Percentiles rank a stretch among this genome's conserved stretches.
phyloP scores from a whole-genome alignment of 2,888 invertebrate genomes.

The Drosophila subsilvestris region DNA sequence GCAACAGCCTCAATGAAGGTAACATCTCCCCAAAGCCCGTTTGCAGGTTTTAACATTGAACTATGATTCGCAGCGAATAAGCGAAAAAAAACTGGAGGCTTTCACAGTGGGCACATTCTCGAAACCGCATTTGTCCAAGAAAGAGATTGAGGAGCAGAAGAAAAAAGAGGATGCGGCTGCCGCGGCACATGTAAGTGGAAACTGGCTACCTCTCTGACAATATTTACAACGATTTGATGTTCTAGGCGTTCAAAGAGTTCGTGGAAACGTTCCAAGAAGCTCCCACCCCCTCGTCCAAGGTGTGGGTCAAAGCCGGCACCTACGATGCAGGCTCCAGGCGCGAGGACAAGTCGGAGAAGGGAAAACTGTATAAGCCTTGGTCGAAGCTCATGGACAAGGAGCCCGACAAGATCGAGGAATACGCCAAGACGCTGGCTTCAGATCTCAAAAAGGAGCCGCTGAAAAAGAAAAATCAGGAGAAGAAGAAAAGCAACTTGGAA shows the following conservation, averaged over 20 bases:
- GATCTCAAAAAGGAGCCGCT: slow-evolving; percentile 88
- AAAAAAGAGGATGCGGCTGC: slow-evolving; percentile 95
- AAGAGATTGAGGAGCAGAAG: slow-evolving; percentile 92
- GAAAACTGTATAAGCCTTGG: slow-evolving; percentile 96
- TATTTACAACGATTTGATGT: neutral
- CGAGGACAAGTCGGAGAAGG: slow-evolving; percentile 94
- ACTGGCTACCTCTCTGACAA: accelerated
- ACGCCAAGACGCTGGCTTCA: slow-evolving; percentile 86
- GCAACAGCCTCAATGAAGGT: slow-evolving; percentile 57
- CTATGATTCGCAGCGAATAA: slow-evolving; percentile 85
- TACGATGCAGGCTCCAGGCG: slow-evolving; percentile 97
- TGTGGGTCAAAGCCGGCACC: slow-evolving; percentile 99
- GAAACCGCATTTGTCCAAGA: slow-evolving; percentile 90
- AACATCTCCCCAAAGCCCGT: neutral
- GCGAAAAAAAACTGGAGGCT: slow-evolving; percentile 91
- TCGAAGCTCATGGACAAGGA: slow-evolving; percentile 89
- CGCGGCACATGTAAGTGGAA: slow-evolving; percentile 91
- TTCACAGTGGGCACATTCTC: slow-evolving; percentile 90
- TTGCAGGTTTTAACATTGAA: neutral
- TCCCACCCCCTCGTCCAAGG: slow-evolving; percentile 91
- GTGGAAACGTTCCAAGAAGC: slow-evolving; percentile 98
- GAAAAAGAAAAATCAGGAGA: slow-evolving; percentile 91
- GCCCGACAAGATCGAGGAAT: slow-evolving; percentile 89
- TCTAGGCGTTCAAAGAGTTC: slow-evolving; percentile 96
- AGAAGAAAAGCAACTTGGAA: slow-evolving; percentile 98